Base-by-base conservation (phyloP, 1,140 invertebrate species). In the Scaptomyza graminum region DNA sequence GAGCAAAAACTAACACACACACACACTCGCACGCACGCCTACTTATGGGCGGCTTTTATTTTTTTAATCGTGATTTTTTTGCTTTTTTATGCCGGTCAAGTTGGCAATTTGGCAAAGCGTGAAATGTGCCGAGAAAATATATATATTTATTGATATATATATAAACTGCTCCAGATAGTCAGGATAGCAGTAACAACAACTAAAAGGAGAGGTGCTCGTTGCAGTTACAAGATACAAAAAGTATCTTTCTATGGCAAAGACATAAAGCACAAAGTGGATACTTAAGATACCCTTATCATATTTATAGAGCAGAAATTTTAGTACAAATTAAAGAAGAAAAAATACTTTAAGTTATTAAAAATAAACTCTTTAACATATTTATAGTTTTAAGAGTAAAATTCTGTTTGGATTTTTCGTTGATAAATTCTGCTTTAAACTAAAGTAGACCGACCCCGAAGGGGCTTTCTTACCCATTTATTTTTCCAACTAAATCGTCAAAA, bases 81-180 rank as follows among this genome's bases (percentile, higher is more conserved):
- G 64, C 71, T 63, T 72, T 75, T 66, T 62, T 51, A 63, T 81
- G 70, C 82, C 75, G 83, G 83, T 88, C 79, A 87, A 87, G 83
- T 87, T 87, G 79, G 83, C 83, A 87, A 87, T 87, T 87, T 87
- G 83, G 83, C 83, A 83, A 87, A 87, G 83, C 83, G 83, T 87
- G 83, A 87, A 87, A 79, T 88, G 83, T 39, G 61, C 75, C 73
- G 71, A 82, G 51, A 60, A 22, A 22, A 22, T 1, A 22, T 18
- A 18, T 18, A 22, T 22, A 22, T 22, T 0, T 1, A 22, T 22
- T n/a, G n/a, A 22, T 22, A 22, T 22, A 22, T 22, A 22, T 22
- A 22, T 22, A 62, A 66, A 57, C 71, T 59, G 68, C 44, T 65
- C 66, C 41, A 65, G 39, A 65, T 69, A 31, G 43, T 18, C 25